Evolutionary conservation across 2,797 vertebrate species (phyloP).

Genomic region (Staurois parvus): DNA sequence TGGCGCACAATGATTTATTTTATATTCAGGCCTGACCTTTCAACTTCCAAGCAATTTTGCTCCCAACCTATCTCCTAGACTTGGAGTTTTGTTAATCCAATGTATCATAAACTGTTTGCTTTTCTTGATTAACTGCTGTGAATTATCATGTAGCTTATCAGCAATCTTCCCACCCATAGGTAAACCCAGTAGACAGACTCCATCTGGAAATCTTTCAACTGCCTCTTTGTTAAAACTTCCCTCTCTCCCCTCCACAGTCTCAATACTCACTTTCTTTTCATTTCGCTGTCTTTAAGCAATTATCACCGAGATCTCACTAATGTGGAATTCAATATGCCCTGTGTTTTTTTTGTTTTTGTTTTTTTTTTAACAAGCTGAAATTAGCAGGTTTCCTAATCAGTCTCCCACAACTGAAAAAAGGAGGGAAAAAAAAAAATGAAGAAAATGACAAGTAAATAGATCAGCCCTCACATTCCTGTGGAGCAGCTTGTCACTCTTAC

Average conservation of each 20-base stretch:
- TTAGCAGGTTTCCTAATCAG: constrained; percentile 49
- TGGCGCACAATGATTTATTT: constrained; percentile 44
- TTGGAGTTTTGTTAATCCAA: constrained; percentile 18
- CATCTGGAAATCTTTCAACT: constrained; percentile 34
- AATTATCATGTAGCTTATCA: constrained; percentile 60
- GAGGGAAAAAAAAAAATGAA: neutral
- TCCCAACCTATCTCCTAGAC: neutral
- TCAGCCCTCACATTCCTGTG: constrained; percentile 53
- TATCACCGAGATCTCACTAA: constrained; percentile 34
- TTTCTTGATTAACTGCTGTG: constrained; percentile 47
- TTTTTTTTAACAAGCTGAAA: constrained; percentile 53
- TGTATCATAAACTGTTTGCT: constrained; percentile 28
- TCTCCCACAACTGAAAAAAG: constrained; percentile 15
- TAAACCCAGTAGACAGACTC: constrained; percentile 32
- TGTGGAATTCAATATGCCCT: constrained; percentile 46
- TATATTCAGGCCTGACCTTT: constrained; percentile 41
- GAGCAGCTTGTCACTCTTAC: constrained; percentile 51
- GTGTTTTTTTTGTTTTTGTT: constrained; percentile 3
- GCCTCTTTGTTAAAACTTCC: neutral
- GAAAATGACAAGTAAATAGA: constrained; percentile 43
- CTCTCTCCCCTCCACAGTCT: neutral
- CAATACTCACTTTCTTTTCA: constrained; percentile 28
- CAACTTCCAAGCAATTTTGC: constrained; percentile 25
- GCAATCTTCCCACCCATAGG: constrained; percentile 53
- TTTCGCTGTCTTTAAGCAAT: constrained; percentile 17